Evolutionary conservation across 2,888 invertebrate genomes (phyloP), one percentile per base, ranked within the genome.

Genomic region (Drepanosiphum platanoidis): DNA sequence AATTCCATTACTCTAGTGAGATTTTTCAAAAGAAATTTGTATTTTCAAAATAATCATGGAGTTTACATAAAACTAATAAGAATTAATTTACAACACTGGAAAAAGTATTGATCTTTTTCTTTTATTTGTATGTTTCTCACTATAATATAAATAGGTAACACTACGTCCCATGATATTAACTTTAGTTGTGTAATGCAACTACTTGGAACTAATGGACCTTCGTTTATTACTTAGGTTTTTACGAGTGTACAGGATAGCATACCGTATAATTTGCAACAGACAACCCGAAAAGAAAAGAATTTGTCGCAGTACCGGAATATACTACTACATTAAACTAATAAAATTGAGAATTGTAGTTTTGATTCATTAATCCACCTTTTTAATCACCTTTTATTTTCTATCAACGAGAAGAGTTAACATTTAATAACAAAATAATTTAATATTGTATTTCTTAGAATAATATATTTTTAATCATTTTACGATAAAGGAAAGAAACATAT

Each of bases 141-240:
- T 30, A 18, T 52, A 3, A 39, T 39, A 39, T 39, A n/a, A 27
- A 18, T 27, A 30, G 18, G 42, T 22, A 72, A 72, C 42, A 72
- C 30, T 42, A 22, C 30, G 30, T 42, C 9, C 30, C 30, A 9
- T 72, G 18, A 46, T 72, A 72, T 72, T 46, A 72, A 72, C 42
- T 30, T 42, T 22, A 46, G 42, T 72, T 42, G 42, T 30, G 72
- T 46, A 72, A 72, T 46, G 42, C 30, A 72, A 15, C 39, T 46
- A 42, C 39, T 46, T 7, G 72, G 9, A 42, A 42, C 9, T 22
- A 72, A 72, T 72, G 30, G 30, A 39, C 42, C 42, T 72, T 72
- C 42, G n/a, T 42, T 42, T 72, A 72, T 72, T 72, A 72, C 72
- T 30, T 42, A 42, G 30, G 42, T 72, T 72, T 72, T 72, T 72